A percentile compares a stretch with the other conserved stretches of the same genome.
Conservation (phyloP, 2,888 invertebrate genomes). For the Lasioglossum calceatum region DNA sequence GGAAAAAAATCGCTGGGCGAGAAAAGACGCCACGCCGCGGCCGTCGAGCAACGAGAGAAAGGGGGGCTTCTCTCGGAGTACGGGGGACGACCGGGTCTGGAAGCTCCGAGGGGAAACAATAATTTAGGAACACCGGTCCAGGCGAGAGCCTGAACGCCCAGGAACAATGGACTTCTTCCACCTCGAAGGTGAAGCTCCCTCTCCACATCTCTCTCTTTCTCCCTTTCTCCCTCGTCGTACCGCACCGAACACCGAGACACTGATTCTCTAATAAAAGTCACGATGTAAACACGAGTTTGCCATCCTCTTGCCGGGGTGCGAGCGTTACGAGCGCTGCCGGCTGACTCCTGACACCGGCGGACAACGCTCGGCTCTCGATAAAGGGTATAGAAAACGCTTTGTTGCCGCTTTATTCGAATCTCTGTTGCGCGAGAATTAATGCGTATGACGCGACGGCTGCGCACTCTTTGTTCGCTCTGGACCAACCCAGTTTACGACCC, state of each 20-base stretch:
- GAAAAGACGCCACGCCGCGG: slow-evolving; percentile 29
- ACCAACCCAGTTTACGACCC: neutral
- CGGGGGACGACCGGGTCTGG: slow-evolving; percentile 23
- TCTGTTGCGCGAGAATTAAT: slow-evolving; percentile 40
- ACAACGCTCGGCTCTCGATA: slow-evolving; percentile 11
- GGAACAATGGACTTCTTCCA: slow-evolving; percentile 59
- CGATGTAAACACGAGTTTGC: slow-evolving; percentile 58
- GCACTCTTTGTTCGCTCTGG: slow-evolving; percentile 16
- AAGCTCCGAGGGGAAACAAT: slow-evolving; percentile 67
- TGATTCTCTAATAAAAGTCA: slow-evolving; percentile 76
- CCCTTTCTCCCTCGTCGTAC: slow-evolving; percentile 37
- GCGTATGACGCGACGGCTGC: slow-evolving; percentile 9
- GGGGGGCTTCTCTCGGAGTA: neutral
- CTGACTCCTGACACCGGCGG: slow-evolving; percentile 39
- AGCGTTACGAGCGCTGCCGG: slow-evolving; percentile 31
- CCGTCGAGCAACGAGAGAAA: neutral
- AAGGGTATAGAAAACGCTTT: slow-evolving; percentile 21
- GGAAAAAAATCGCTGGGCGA: slow-evolving; percentile 52
- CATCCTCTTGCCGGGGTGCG: slow-evolving; percentile 13
- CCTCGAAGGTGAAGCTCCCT: slow-evolving; percentile 36
- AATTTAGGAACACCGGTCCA: slow-evolving; percentile 70
- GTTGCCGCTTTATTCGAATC: slow-evolving; percentile 36
- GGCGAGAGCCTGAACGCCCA: slow-evolving; percentile 47
- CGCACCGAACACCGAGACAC: slow-evolving; percentile 63
- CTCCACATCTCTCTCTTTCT: slow-evolving; percentile 14